Evolutionary conservation across 2,888 invertebrate genomes (phyloP), one percentile per base, ranked within the genome.

Genomic region (Fragum fragum): DNA sequence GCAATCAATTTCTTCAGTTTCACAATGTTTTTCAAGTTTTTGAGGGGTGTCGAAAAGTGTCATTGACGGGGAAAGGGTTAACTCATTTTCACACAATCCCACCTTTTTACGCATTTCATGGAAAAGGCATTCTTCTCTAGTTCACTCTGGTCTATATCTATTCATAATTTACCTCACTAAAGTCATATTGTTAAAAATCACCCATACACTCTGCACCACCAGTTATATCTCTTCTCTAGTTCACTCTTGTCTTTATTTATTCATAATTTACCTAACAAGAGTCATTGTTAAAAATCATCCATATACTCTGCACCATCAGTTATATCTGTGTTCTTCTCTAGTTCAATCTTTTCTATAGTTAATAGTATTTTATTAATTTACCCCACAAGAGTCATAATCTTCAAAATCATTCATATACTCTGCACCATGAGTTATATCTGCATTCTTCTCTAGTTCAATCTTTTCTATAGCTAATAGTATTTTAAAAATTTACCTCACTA

Each of bases 351-450:
- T 21, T 39, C 36, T 9, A 36, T 23, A 29, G 71, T n/a, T n/a
- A n/a, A n/a, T n/a, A n/a, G n/a, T n/a, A n/a, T n/a, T n/a, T n/a
- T n/a, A n/a, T n/a, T n/a, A 21, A 53, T 63, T 42, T 69, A 92
- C 92, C 87, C 91, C 91, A 79, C 87, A 87, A 23, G 90, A 90
- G 61, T 91, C 90, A 78, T 90, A 90, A 6, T 91, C 92, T 73
- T 92, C 92, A 88, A 91, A 91, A 70, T 92, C 92, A 87, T 92
- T 91, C 47, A 87, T 90, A 80, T 92, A 91, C 16, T 91, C 87
- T 0, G 61, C 77, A 3, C 85, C 87, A 11, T 78, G 85, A 16
- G 79, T 80, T 70, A 75, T 80, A n/a, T 71, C 72, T 28, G 53
- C 71, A 26, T 59, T 39, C 39, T 39, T 66, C 66, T 66, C 66